Evolutionary conservation across 2,888 invertebrate species (phyloP), one percentile per base, ranked within the genome.

Genomic region (Lissonota sp.): DNA sequence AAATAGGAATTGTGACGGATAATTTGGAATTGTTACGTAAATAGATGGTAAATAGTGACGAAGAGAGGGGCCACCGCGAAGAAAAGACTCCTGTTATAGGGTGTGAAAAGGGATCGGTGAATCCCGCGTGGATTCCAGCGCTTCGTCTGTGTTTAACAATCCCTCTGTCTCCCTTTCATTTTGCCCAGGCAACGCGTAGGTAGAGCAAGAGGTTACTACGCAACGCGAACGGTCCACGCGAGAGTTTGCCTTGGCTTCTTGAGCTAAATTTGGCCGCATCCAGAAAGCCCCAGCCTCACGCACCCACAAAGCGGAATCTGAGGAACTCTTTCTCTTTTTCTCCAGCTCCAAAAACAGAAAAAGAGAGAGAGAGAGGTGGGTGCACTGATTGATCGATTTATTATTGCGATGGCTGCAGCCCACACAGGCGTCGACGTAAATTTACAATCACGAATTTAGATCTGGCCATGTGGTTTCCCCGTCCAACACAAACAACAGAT

Each of bases 211-310:
- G 72, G 66, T 72, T 72, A 78, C 72, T 72, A 78, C 78, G 78
- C 78, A 78, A 78, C 72, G 66, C 78, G 60, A 73, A 55, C 53
- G 5, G 12, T 44, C 37, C 63, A 55, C 63, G 53, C 44, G 53
- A 53, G 53, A 53, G 37, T 62, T 39, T 14, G 64, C 12, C 53
- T 55, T 66, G 51, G 58, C 6, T 44, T 51, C n/a, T 39, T 64
- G 78, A 78, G 78, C 78, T 78, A 78, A 78, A 78, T 78, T 78
- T 72, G 78, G 78, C 40, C 78, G 53, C 44, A 42, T 60, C 57
- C 53, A 66, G 60, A 62, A 64, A 49, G 40, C 78, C 51, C 39
- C 49, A 42, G 58, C 55, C 71, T 53, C 64, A 78, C 67, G 72
- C 78, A 72, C 51, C 77, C 71, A 63, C 72, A 73, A 73, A 55